Evolutionary conservation across 2,797 vertebrate genomes (phyloP).

Genomic region (Mionectes olivaceus): DNA sequence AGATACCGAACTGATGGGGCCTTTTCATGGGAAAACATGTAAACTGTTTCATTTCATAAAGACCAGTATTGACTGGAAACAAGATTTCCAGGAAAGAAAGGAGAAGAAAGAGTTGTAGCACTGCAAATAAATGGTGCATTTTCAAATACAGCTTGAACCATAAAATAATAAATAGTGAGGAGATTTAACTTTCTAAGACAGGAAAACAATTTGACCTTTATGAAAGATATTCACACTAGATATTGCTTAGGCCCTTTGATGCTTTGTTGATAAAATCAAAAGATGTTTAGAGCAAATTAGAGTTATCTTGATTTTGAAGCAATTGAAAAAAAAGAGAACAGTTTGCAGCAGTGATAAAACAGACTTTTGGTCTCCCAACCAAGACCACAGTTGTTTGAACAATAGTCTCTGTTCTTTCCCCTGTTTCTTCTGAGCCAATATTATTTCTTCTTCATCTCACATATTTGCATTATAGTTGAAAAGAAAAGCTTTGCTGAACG

Average conservation of each 20-base stretch:
- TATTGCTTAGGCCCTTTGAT: not conserved
- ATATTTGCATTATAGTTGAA: not conserved
- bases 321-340: not conserved
- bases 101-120: not conserved
- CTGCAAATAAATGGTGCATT: not conserved
- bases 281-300: constrained; percentile 21
- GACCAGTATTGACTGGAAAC: not conserved
- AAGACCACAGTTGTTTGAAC: not conserved
- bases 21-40: not conserved
- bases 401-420: not conserved
- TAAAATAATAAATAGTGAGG: not conserved
- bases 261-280: constrained; percentile 33
- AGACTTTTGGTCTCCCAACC: not conserved
- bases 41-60: not conserved
- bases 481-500: not conserved
- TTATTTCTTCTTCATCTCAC: not conserved
- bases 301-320: not conserved
- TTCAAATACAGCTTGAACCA: not conserved
- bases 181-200: not conserved
- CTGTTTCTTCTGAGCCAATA: not conserved
- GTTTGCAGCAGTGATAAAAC: constrained; percentile 1
- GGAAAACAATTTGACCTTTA: constrained; percentile 12
- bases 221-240: not conserved
- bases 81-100: not conserved
- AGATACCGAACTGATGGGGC: not conserved